phyloP scores from a whole-genome alignment of 2,797 vertebrate genomes.

The Melanotaenia pygmaea region DNA sequence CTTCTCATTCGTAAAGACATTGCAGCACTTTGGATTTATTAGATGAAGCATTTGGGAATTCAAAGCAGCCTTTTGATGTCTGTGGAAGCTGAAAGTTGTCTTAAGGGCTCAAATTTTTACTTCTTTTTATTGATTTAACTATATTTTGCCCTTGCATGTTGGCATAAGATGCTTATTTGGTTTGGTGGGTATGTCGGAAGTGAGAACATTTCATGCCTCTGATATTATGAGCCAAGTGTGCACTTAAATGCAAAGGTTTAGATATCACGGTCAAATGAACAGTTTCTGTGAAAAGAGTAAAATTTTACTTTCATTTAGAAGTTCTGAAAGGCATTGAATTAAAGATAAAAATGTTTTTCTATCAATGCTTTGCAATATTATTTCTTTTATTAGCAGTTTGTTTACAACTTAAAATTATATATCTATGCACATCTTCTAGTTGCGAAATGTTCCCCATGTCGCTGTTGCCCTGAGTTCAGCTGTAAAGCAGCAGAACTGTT shows the following conservation, averaged over 20 bases:
- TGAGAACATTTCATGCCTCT: no score
- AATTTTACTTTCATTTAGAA: not conserved
- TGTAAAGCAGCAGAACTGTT: not conserved
- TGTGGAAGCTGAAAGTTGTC: constrained; percentile 9
- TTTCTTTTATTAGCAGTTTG: not conserved
- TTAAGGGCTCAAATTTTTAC: not conserved
- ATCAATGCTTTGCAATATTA: not conserved
- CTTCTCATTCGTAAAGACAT: constrained; percentile 38
- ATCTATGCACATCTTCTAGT: not conserved
- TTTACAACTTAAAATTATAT: not conserved
- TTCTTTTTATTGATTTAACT: not conserved
- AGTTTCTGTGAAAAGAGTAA: not conserved
- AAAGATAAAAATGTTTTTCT: not conserved
- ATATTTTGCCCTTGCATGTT: not conserved
- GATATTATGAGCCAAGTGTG: not conserved
- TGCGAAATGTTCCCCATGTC: not conserved
- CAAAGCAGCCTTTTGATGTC: constrained; percentile 27
- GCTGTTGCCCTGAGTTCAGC: not conserved
- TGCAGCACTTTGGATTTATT: constrained; percentile 12
- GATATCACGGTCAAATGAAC: not conserved
- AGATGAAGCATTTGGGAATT: constrained; percentile 12
- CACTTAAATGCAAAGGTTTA: not conserved
- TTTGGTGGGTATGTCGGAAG: constrained; percentile 12
- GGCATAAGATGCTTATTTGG: not conserved
- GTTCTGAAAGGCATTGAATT: not conserved